Percentiles rank a stretch among this genome's conserved stretches.
Conservation (phyloP, 2,888 invertebrate species). For the Sarcophaga caerulescens region DNA sequence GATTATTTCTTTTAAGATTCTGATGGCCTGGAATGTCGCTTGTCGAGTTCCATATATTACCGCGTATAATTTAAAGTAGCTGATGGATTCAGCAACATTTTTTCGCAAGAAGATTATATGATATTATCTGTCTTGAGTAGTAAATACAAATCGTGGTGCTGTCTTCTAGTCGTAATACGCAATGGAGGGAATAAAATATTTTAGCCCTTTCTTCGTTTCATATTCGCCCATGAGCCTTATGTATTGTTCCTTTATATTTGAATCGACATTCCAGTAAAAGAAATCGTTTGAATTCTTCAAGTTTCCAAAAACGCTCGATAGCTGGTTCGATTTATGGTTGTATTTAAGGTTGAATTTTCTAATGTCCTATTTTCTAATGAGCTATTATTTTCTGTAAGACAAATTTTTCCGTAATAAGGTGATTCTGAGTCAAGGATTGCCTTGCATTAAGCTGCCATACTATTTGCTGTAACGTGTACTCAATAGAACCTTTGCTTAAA, state of each 20-base stretch:
- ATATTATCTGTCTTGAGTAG: neutral
- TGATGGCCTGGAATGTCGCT: neutral
- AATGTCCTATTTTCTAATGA: no score
- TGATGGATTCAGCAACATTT: neutral
- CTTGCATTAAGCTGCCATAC: neutral
- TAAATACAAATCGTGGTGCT: neutral
- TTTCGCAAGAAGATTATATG: neutral
- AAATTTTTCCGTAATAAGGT: no score
- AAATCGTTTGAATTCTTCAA: neutral
- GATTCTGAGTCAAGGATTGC: neutral
- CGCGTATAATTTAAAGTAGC: neutral
- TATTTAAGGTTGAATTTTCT: no score
- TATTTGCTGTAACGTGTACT: neutral
- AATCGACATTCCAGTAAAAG: neutral
- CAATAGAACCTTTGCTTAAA: neutral
- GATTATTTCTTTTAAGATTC: neutral
- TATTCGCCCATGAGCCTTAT: constrained; percentile 13
- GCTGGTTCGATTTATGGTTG: neutral
- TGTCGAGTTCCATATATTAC: neutral
- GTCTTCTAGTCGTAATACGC: neutral
- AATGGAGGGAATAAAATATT: constrained; percentile 1
- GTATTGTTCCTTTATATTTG: neutral
- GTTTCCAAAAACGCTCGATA: neutral
- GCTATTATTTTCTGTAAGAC: neutral
- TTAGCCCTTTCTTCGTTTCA: no score